These are phyloP conservation scores for Leptodactylus fallax DNA, from an alignment of 2,797 vertebrate species.

Conservation along the genomic window DNA sequence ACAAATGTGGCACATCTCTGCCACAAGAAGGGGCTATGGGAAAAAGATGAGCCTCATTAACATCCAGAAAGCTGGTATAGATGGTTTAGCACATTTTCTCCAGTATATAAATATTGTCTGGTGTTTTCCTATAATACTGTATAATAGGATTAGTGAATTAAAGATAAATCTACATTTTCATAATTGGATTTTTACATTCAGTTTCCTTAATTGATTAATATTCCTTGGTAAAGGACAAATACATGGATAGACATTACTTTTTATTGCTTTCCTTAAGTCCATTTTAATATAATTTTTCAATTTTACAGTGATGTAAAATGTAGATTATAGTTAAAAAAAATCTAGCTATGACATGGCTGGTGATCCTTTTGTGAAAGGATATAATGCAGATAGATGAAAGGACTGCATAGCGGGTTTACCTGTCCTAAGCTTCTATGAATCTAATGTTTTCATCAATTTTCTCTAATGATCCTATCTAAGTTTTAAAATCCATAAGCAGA, in stretches of 20 bases:
- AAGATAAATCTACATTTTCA: too few species aligned
- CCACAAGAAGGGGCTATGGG: too few species aligned
- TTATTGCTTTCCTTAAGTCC: constrained; percentile 19
- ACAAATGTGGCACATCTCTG: too few species aligned
- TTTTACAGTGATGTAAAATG: constrained; percentile 36
- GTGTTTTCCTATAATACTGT: too few species aligned
- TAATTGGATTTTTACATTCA: too few species aligned
- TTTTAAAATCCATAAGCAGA: constrained; percentile 67
- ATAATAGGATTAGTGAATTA: too few species aligned
- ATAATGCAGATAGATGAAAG: constrained; percentile 62
- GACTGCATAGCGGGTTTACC: constrained; percentile 65
- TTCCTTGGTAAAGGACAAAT: neutral
- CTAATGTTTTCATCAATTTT: constrained; percentile 71
- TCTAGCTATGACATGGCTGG: neutral
- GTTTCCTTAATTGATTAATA: too few species aligned
- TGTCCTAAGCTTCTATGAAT: constrained; percentile 66
- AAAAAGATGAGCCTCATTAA: too few species aligned
- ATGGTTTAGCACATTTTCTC: too few species aligned
- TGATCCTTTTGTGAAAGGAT: constrained; percentile 57
- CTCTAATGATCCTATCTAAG: constrained; percentile 66
- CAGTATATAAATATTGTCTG: too few species aligned
- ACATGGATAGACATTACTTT: neutral
- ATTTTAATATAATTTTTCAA: neutral
- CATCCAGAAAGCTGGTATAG: too few species aligned
- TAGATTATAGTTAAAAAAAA: constrained; percentile 22